phyloP scores from a whole-genome alignment of 2,888 invertebrate species.

The Ormyrus labotus region DNA sequence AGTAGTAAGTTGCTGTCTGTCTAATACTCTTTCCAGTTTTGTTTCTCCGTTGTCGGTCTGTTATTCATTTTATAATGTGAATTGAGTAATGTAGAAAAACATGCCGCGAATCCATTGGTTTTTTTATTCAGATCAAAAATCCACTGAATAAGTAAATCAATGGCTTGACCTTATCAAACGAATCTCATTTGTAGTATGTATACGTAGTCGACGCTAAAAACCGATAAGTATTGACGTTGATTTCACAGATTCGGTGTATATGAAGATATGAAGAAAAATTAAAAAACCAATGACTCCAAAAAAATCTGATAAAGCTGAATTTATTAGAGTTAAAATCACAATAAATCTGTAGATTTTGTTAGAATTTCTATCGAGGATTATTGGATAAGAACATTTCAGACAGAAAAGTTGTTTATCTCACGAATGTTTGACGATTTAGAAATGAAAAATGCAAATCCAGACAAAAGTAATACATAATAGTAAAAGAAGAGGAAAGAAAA shows the following conservation, averaged over 20 bases:
- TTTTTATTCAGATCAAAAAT: slow-evolving; percentile 24
- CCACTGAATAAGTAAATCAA: slow-evolving; percentile 25
- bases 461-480: neutral
- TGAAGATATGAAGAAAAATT: slow-evolving; percentile 2
- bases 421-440: neutral
- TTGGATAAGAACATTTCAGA: neutral
- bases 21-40: slow-evolving; percentile 56
- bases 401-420: slow-evolving; percentile 29
- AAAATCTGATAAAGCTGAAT: slow-evolving; percentile 1
- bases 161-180: slow-evolving; percentile 46
- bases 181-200: slow-evolving; percentile 54
- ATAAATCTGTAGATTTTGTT: slow-evolving; percentile 16
- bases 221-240: slow-evolving; percentile 40
- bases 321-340: neutral
- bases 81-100: slow-evolving; percentile 13
- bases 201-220: slow-evolving; percentile 46
- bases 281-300: slow-evolving; percentile 2
- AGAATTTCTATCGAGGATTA: slow-evolving; percentile 19
- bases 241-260: slow-evolving; percentile 29
- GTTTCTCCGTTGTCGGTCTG: slow-evolving; percentile 29
- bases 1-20: slow-evolving; percentile 55
- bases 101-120: slow-evolving; percentile 20
- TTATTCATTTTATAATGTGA: slow-evolving; percentile 38
- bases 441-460: slow-evolving; percentile 1
- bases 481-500: slow-evolving; percentile 11